Evolutionary conservation across 2,797 vertebrate species (phyloP).

Genomic region (Pitangus sulphuratus): DNA sequence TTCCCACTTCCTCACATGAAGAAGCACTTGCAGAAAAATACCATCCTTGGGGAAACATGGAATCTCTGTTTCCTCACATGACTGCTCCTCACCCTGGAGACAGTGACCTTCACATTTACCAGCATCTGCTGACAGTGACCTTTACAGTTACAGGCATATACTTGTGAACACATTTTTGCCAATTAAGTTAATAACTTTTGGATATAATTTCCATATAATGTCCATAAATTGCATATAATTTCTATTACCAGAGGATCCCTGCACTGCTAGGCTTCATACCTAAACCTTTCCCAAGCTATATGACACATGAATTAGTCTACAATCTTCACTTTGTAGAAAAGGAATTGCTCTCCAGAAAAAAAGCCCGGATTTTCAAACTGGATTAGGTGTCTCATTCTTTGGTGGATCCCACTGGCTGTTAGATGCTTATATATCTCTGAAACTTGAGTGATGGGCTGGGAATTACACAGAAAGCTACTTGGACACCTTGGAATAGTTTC

Average conservation of each 20-base stretch:
- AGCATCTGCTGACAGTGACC: neutral
- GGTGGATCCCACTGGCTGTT: neutral
- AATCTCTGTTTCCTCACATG: neutral
- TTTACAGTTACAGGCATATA: neutral
- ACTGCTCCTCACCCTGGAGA: neutral
- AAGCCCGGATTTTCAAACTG: neutral
- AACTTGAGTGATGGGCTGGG: neutral
- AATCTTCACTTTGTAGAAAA: neutral
- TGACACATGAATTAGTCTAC: neutral
- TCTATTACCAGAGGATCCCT: neutral
- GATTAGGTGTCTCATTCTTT: neutral
- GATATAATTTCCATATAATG: too few species aligned
- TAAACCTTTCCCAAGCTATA: neutral
- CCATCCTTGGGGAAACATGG: neutral
- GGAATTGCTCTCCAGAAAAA: neutral
- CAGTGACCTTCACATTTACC: neutral
- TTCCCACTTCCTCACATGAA: neutral
- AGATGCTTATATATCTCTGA: neutral
- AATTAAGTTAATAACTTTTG: neutral
- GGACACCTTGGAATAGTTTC: accelerated
- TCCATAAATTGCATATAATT: neutral
- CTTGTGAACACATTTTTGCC: neutral
- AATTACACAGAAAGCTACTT: neutral
- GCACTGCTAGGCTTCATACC: neutral
- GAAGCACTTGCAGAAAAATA: neutral